Base-by-base conservation (phyloP, 1,140 invertebrate species). In the Brachionus angularis region DNA sequence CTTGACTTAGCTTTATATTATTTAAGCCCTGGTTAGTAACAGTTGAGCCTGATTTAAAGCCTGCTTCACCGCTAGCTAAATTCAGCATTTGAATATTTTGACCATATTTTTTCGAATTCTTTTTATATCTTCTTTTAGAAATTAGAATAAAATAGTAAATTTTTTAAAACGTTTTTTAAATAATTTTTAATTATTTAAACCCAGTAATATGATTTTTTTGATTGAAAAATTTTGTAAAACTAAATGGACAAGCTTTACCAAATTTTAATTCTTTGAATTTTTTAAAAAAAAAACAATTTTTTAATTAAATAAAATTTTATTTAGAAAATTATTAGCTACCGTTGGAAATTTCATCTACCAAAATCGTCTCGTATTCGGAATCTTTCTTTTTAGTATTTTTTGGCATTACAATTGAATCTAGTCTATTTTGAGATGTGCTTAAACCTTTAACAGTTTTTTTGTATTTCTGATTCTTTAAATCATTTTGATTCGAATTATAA, bases 31-130 rank as follows among this genome's bases (percentile, higher is more conserved):
- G 53, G 25, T 31, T n/a, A 12, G 53, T 29, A 12, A 36, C 18
- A 5, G 53, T 39, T 10, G 53, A 58, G 18, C 53, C 53, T 23
- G 39, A 58, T 3, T 18, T 34, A 36, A 39, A 18, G 18, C 5
- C 10, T 29, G 21, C 27, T 12, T 58, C 34, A 5, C n/a, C 10
- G 5, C 5, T 12, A 5, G 18, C 33, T 34, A 58, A 39, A 18
- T 58, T 58, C 34, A 58, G 12, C 53, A 58, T 58, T 42, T 31
- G 33, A 1, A 58, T 58, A 73, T 52, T 75, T 72, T 72, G 72
- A 75, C 12, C 67, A 16, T 25, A 62, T 42, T 72, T 73, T 55
- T 73, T 71, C n/a, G 31, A 33, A 44, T 73, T 73, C 34, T 58
- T 58, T n/a, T 34, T 58, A 39, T 23, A 39, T 16, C n/a, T n/a